These are phyloP conservation scores for Caracal caracal DNA, from an alignment of 2,113 vertebrate genomes.

Conservation along the genomic window DNA sequence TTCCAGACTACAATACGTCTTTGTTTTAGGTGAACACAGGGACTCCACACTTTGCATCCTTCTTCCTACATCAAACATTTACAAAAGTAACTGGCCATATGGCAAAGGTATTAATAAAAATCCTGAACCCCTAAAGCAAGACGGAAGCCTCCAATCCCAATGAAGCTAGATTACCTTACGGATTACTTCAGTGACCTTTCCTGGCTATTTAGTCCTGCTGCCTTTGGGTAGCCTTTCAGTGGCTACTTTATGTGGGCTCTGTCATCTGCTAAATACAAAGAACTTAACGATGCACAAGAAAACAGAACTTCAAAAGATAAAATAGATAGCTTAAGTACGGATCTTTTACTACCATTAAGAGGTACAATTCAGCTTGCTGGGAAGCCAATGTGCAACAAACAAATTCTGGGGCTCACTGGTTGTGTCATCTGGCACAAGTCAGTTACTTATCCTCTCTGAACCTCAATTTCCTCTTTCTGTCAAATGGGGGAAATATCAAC, in stretches of 20 bases:
- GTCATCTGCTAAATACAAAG: neutral
- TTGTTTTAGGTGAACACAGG: neutral
- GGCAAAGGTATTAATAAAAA: neutral
- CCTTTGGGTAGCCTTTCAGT: neutral
- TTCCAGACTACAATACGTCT: neutral
- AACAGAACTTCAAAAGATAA: slow-evolving; percentile 8
- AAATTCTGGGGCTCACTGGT: neutral
- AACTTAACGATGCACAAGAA: neutral
- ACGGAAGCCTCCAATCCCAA: neutral
- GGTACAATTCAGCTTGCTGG: slow-evolving; percentile 3
- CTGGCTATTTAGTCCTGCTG: neutral
- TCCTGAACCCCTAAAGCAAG: neutral
- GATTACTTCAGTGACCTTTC: neutral
- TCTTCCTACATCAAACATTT: neutral
- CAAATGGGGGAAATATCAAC: neutral
- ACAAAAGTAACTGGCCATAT: neutral
- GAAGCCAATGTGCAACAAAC: neutral
- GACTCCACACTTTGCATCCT: neutral
- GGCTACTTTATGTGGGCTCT: neutral
- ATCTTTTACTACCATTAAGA: neutral
- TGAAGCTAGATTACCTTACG: neutral
- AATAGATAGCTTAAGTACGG: neutral
- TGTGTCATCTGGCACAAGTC: neutral
- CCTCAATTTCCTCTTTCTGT: neutral
- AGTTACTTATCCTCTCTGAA: neutral